Base-by-base conservation (phyloP, 2,888 invertebrate genomes). In the Rhagium mordax region DNA sequence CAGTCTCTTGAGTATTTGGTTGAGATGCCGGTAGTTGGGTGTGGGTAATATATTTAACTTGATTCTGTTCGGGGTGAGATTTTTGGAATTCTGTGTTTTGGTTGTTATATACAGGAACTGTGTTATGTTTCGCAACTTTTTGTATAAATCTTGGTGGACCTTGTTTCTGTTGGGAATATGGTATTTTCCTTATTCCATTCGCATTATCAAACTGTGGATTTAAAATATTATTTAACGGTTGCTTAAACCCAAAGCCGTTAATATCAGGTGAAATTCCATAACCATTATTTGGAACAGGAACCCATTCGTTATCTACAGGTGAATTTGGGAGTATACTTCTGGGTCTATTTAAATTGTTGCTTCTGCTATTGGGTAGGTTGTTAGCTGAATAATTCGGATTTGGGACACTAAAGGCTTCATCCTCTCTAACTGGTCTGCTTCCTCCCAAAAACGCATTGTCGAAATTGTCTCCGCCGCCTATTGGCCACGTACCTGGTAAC, bases 401-500 rank as follows among this genome's bases (percentile, higher is more conserved):
- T 8, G 27, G 13, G 1, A 18, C 33, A 1, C n/a, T 13, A 7
- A 55, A 61, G 13, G 33, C 55, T 51, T 71, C 73, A 33, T 64
- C 60, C 48, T 62, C 68, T 53, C 49, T 77, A 55, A 27, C 51
- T 24, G 72, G 72, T 51, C 66, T 67, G 15, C 55, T 55, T 16
- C 61, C 65, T 53, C 41, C 57, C 4, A n/a, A 1, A 47, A 67
- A 55, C 24, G 16, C 57, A 57, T 8, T 71, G 60, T 57, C 21
- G 15, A 47, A 57, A 16, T 60, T 47, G 21, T 8, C 2, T 13
- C 62, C 2, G 1, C 57, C 33, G 73, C 7, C 15, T n/a, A 6
- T 6, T 18, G 24, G 69, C 80, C 81, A 81, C 5, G 53, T 60
- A 47, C 74, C 64, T 16, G 82, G 82, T 51, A 80, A 79, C 48